phyloP scores from a whole-genome alignment of 2,888 invertebrate species.

The Melieria omissa region DNA sequence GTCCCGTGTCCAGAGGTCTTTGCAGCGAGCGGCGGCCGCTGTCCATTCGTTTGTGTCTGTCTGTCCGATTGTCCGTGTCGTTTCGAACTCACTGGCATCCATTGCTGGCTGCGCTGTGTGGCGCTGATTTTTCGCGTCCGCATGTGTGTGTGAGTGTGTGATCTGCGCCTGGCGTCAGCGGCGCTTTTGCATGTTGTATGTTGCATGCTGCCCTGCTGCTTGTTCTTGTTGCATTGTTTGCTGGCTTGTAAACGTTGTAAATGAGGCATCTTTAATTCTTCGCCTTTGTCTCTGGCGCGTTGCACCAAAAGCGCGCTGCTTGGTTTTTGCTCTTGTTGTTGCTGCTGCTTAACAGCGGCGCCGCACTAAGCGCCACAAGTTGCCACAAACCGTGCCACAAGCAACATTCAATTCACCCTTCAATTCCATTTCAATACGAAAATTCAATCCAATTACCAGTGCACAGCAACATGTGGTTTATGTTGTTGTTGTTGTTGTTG shows the following conservation, averaged over 20 bases:
- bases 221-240: not conserved
- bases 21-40: too few species aligned
- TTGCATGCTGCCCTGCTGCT: not conserved
- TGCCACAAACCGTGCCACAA: not conserved
- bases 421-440: too few species aligned
- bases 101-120: not conserved
- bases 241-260: constrained; percentile 32
- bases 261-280: constrained; percentile 34
- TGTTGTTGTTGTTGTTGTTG: too few species aligned
- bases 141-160: too few species aligned
- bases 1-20: not conserved
- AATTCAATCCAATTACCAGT: too few species aligned
- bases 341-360: constrained; percentile 7
- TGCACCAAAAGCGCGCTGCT: not conserved
- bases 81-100: not conserved
- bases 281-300: constrained; percentile 6
- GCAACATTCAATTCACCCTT: too few species aligned
- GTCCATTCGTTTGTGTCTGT: not conserved
- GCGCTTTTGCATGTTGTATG: constrained; percentile 25
- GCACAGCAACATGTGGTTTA: too few species aligned
- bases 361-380: constrained; percentile 27
- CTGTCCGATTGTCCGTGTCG: not conserved
- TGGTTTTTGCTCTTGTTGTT: not conserved
- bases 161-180: constrained; percentile 9
- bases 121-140: not conserved